Percentiles rank a stretch among this genome's conserved stretches.
These are phyloP conservation scores for Sorex araneus DNA, from an alignment of 2,113 vertebrate species.

Conservation along the genomic window DNA sequence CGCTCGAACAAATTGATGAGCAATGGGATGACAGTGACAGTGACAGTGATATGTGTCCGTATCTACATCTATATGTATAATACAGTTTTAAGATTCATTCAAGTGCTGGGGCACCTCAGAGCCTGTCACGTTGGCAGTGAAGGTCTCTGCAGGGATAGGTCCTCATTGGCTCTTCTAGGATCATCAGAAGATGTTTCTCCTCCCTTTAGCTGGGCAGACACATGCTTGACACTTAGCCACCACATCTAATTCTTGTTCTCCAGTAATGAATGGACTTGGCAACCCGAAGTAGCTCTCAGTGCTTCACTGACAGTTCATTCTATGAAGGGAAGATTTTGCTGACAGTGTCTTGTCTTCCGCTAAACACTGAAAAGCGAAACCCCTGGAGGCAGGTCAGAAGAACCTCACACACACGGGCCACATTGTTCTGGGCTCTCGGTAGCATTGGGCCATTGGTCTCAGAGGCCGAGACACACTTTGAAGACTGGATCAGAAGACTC, in stretches of 20 bases:
- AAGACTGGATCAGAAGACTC: background rate
- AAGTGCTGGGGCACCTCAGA: background rate
- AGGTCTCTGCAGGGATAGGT: background rate
- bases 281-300: too few species aligned
- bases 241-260: too few species aligned
- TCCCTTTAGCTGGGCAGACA: background rate
- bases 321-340: background rate
- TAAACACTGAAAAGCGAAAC: background rate
- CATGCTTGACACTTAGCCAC: background rate
- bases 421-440: background rate
- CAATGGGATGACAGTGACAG: too few species aligned
- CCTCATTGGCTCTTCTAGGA: background rate
- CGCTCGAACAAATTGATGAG: too few species aligned
- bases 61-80: background rate
- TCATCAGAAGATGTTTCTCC: background rate
- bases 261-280: too few species aligned
- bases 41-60: too few species aligned
- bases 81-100: background rate
- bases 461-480: background rate
- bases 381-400: background rate
- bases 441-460: background rate
- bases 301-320: background rate
- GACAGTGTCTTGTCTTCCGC: accelerated
- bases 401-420: background rate
- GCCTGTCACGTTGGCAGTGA: too few species aligned